These are phyloP conservation scores for Gorsachius goisagi DNA, from an alignment of 2,113 vertebrate genomes.

Conservation along the genomic window DNA sequence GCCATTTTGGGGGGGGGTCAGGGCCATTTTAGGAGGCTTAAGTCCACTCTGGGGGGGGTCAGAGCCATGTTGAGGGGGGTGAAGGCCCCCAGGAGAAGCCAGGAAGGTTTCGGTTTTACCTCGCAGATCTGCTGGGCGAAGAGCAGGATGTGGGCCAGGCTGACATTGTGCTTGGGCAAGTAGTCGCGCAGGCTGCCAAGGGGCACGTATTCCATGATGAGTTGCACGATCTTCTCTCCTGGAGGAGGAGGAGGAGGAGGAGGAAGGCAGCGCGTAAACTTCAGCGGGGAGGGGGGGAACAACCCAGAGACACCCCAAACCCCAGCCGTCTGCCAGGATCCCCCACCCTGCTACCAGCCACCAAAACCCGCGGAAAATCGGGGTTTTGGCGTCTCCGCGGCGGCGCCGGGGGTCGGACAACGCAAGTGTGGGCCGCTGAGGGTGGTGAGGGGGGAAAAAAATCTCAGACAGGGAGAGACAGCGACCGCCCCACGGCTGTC, in stretches of 20 bases:
- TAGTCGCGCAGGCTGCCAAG: constrained; percentile 90
- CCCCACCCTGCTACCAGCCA: not conserved
- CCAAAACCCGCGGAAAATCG: not conserved
- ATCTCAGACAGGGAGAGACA: no score
- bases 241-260: not conserved
- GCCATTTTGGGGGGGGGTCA: no score
- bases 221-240: constrained; percentile 89
- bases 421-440: not conserved
- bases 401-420: no score
- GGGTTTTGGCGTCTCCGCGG: not conserved
- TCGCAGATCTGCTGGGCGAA: constrained; percentile 93
- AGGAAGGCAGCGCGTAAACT: not conserved
- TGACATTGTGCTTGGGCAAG: constrained; percentile 77
- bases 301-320: not conserved
- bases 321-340: not conserved
- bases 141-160: constrained; percentile 80
- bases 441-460: not conserved
- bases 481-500: not conserved
- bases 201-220: constrained; percentile 95
- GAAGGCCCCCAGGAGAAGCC: not conserved
- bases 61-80: not conserved
- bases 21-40: no score
- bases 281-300: no score
- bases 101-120: constrained; percentile 51
- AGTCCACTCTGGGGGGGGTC: no score